A percentile compares a stretch with the other conserved stretches of the same genome.
Conservation (phyloP, 1,140 invertebrate species). For the Lordiphosa mommai region DNA sequence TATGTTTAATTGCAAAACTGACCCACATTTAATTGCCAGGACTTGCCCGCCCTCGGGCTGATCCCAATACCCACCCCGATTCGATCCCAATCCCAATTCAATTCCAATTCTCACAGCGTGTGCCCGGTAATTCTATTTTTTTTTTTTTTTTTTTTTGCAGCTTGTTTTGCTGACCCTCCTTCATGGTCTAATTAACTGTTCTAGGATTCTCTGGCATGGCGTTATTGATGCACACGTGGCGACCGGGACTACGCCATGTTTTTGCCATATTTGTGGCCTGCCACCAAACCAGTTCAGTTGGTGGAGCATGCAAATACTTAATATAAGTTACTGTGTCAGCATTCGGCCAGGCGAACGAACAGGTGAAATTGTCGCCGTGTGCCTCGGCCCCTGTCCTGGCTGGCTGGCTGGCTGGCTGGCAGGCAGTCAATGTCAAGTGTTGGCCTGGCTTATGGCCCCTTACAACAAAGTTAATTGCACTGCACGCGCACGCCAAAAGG, state of each 20-base stretch:
- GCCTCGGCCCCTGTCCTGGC: constrained; percentile 2
- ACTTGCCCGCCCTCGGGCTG: constrained; percentile 4
- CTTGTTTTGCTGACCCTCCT: background rate
- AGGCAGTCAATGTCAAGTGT: constrained; percentile 72
- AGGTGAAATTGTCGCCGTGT: constrained; percentile 77
- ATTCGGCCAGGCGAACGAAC: constrained; percentile 28
- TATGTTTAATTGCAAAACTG: constrained; percentile 37
- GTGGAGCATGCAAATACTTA: constrained; percentile 64
- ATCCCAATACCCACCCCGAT: too few species aligned
- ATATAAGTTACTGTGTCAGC: constrained; percentile 79
- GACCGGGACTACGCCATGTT: background rate
- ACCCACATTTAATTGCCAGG: constrained; percentile 37
- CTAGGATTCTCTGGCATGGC: background rate
- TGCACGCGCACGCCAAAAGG: constrained; percentile 71
- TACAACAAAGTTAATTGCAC: constrained; percentile 76
- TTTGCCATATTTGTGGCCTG: too few species aligned
- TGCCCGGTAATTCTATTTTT: background rate
- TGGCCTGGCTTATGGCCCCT: constrained; percentile 48
- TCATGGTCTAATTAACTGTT: constrained; percentile 1
- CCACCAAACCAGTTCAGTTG: background rate
- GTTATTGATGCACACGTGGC: background rate
- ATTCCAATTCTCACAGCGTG: constrained; percentile 6
- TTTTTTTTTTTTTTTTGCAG: constrained; percentile 4
- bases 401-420: constrained; percentile 6
- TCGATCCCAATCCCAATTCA: background rate